Evolutionary conservation across 2,888 invertebrate genomes (phyloP).

Genomic region (Callinectes sapidus): DNA sequence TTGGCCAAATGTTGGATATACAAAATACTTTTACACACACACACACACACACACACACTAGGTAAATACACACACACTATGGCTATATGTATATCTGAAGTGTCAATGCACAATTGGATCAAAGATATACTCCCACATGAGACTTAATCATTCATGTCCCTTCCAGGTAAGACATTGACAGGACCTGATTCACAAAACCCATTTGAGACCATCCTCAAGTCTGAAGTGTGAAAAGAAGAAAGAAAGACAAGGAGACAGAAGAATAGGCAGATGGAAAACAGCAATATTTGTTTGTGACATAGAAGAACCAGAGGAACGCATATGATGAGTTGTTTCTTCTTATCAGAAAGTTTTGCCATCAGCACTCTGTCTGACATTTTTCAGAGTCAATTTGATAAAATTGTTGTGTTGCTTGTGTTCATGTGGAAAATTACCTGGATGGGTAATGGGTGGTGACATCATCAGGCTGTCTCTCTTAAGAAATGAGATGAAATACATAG

Average conservation of each 20-base stretch:
- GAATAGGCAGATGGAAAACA: neutral
- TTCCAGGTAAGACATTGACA: neutral
- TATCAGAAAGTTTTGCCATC: neutral
- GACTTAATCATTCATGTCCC: neutral
- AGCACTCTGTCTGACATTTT: neutral
- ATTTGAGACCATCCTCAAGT: constrained; percentile 14
- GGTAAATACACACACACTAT: neutral
- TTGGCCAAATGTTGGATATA: too few species aligned
- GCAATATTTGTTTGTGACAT: neutral
- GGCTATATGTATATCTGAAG: neutral
- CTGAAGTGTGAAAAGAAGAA: constrained; percentile 16
- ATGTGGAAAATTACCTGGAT: neutral
- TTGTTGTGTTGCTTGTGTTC: neutral
- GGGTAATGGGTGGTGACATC: neutral
- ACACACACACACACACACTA: constrained; percentile 8
- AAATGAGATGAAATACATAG: neutral
- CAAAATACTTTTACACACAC: neutral
- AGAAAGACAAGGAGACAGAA: neutral
- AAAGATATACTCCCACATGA: neutral
- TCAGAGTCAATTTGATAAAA: neutral
- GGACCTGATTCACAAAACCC: constrained; percentile 1
- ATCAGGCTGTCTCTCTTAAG: neutral
- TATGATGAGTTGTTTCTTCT: neutral
- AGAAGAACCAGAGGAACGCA: neutral
- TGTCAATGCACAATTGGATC: neutral